phyloP scores from a whole-genome alignment of 2,888 invertebrate genomes.

The Pecten maximus region DNA sequence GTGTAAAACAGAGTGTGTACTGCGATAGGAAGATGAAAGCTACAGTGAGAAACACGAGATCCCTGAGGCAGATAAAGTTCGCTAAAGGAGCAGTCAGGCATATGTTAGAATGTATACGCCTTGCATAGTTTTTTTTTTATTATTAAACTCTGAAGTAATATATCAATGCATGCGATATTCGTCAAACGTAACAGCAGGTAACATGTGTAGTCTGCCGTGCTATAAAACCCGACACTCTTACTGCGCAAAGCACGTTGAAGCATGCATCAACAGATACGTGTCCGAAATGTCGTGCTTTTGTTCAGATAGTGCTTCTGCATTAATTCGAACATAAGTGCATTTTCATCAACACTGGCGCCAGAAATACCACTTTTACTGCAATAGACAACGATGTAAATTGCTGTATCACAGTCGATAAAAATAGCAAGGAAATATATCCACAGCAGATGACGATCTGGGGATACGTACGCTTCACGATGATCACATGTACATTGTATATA shows the following conservation, averaged over 20 bases:
- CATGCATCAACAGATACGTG: not conserved
- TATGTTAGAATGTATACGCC: not conserved
- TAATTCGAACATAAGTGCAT: not conserved
- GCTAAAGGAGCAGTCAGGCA: constrained; percentile 15
- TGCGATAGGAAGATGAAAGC: not conserved
- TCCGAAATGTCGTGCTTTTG: not conserved
- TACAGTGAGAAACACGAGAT: not conserved
- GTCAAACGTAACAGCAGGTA: not conserved
- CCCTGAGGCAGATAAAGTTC: not conserved
- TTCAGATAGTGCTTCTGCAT: not conserved
- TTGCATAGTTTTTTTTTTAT: not conserved
- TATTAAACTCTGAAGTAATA: not conserved
- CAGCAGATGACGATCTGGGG: not conserved
- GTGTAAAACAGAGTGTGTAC: not conserved
- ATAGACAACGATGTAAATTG: not conserved
- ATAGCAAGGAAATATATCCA: too few relatives aligned
- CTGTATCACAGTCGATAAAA: too few relatives aligned
- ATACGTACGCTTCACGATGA: not conserved
- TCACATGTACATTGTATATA: not conserved
- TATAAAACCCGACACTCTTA: not conserved
- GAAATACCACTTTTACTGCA: too few relatives aligned
- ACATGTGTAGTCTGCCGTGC: not conserved
- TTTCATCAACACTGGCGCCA: too few relatives aligned
- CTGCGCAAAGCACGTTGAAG: not conserved
- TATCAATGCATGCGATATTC: not conserved